Base-by-base conservation (phyloP, 2,888 invertebrate genomes). In the Gibbula magus region DNA sequence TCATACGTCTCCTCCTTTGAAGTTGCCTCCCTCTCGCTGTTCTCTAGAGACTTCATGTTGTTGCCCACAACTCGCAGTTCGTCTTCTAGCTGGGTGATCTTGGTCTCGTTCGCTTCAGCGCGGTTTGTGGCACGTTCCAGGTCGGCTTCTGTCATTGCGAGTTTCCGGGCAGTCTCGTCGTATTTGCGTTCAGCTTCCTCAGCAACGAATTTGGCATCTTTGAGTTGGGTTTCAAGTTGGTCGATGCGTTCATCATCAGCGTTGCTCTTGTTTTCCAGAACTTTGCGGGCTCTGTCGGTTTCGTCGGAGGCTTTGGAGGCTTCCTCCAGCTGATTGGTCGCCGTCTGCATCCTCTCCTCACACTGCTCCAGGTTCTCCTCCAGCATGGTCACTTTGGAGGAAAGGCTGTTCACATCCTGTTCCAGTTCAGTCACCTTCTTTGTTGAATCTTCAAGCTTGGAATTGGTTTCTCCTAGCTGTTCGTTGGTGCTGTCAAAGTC, bases 1-100 rank as follows among this genome's bases (percentile, higher is more conserved):
- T 90, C 89, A 76, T 89, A 90, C 56, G 87, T 87, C 78, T 89
- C 89, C 81, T 89, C 89, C 79, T 88, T 85, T 81, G 88, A 86
- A 32, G 86, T 85, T 3, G 73, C 97, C 94, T 97, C 96, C 95
- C 97, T 97, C 95, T 97, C 73, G 87, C 32, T 98, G 93, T 99
- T 98, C 95, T 99, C 99, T 93, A 99, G 96, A 93, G 99, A 99
- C 94, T 99, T 99, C 95, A 99, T 95, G 96, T 99, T 99, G 96
- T 99, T 99, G 93, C 99, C 98, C 94, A 99, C 99, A 92, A 73
- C 51, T 35, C 29, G 25, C 61, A 61, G 29, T 25, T 61, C 61
- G 25, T 61, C 61, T 18, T 61, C 61, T 13, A 61, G n/a, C n/a
- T 51, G 22, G 35, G 22, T 73, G 73, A 16, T 39, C n/a, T 73